Evolutionary conservation across 2,113 vertebrate genomes (phyloP), one percentile per base, ranked within the genome.

Genomic region (Neofelis nebulosa): DNA sequence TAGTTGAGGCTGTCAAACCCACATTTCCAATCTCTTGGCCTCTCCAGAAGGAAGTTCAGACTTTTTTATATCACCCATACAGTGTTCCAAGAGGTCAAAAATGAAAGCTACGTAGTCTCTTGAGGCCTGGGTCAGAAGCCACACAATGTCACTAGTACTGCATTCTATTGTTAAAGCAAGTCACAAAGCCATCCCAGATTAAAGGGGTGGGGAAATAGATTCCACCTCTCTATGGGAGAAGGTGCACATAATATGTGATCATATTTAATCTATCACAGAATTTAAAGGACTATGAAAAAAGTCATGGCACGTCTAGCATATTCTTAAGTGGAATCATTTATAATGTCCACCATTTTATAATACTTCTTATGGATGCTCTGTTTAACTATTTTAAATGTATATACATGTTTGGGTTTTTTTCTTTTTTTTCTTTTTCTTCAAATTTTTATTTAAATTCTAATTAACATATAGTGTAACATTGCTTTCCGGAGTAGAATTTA

Each of bases 341-440:
- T 79, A 50, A 61, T 55, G 5, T 69, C 31, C 7, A 38, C 41
- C 45, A n/a, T 36, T 89, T 82, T 92, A 18, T 83, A 57, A 8
- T 76, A 55, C 18, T 87, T 29, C 74, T 50, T 29, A 7, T 81
- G 81, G 57, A 65, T 9, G 57, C 27, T 81, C 65, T 66, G 48
- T 52, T 92, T 78, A 92, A 38, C 55, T 61, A 12, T 84, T 94
- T 94, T 71, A 94, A 71, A 73, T 69, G 10, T 74, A 63, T 96
- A 48, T 90, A 14, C 36, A 80, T 93, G 63, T 68, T 52, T 45
- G 45, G 45, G 7, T 45, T 45, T 45, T 45, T 45, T 45, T 45
- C 45, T 45, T 45, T 52, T 52, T 52, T 16, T 52, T 52, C 52
- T 52, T 52, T 52, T 52, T 52, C 52, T 52, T 52, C 52, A 16